Conservation (phyloP, 2,113 vertebrate genomes). For the Phaethon lepturus region DNA sequence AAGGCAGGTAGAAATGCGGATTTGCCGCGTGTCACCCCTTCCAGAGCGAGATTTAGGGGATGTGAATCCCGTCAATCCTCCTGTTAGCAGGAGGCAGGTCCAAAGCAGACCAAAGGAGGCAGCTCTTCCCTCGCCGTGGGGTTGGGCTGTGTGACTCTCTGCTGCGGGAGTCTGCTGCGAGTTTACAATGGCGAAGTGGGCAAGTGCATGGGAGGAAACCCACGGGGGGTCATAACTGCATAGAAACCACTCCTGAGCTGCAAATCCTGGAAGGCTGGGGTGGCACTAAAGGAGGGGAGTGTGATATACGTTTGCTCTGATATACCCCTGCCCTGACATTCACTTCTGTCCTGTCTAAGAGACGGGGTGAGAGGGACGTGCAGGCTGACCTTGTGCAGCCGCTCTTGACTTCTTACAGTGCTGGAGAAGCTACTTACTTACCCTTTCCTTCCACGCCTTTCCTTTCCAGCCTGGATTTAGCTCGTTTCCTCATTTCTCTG, state of each 20-base stretch:
- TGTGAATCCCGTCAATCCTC: too few species aligned
- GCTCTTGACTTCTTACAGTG: background rate
- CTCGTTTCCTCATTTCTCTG: background rate
- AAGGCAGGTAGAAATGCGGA: background rate
- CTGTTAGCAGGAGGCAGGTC: background rate
- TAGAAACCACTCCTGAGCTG: background rate
- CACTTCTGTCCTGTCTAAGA: background rate
- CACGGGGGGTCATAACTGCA: background rate
- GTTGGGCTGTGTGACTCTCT: background rate
- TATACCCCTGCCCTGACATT: background rate
- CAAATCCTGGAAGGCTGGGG: background rate
- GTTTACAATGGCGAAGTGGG: background rate
- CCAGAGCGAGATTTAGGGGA: rapidly evolving
- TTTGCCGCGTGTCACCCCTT: background rate
- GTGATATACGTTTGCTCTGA: background rate
- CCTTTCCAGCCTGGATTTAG: background rate
- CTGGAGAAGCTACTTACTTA: background rate
- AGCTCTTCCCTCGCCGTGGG: rapidly evolving
- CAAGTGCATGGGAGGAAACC: background rate
- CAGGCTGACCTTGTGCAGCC: background rate
- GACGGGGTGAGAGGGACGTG: rapidly evolving
- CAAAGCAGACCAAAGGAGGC: background rate
- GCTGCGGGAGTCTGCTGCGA: background rate
- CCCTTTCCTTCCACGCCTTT: background rate
- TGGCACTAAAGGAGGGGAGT: background rate